Evolutionary conservation across 2,888 invertebrate genomes (phyloP), one percentile per base, ranked within the genome.

Genomic region (Sericinus montela): DNA sequence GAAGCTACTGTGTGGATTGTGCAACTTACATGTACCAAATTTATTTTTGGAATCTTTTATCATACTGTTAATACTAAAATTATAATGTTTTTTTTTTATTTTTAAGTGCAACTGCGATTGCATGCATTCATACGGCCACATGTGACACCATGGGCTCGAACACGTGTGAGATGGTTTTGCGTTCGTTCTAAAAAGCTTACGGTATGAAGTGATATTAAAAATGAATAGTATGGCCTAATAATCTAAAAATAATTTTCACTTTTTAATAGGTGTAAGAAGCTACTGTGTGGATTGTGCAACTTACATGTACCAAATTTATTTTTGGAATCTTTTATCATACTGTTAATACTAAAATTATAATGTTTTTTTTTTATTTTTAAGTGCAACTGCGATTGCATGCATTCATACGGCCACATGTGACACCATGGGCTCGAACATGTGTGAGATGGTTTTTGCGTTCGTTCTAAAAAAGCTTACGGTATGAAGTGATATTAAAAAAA

Each of bases 361-460:
- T n/a, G n/a, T n/a, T n/a, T n/a, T 46, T 51, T 53, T 54, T 55
- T 54, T 7, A 51, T 60, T 39, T 51, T 61, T 63, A 64, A 55
- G 59, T 46, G 51, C 47, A 51, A 65, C 72, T 64, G 71, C 71
- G 72, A 72, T 79, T 77, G 71, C 67, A 52, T 62, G 66, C 69
- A 71, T 70, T 69, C 64, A n/a, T n/a, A n/a, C n/a, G 61, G 67
- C 72, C 79, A 74, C 65, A 69, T 80, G 78, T 63, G 60, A 40
- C 62, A 58, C 56, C 57, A 67, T 70, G 69, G 61, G 67, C 65
- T 63, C 62, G 28, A 44, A 56, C 56, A 68, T 61, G 61, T 74
- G 75, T 65, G 58, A 45, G 47, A 32, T 52, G 8, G 51, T 62
- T 63, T 64, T 69, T 60, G 52, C 36, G 49, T 30, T 19, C 39